phyloP scores from a whole-genome alignment of 2,113 vertebrate species.

The Trematocara zebra region DNA sequence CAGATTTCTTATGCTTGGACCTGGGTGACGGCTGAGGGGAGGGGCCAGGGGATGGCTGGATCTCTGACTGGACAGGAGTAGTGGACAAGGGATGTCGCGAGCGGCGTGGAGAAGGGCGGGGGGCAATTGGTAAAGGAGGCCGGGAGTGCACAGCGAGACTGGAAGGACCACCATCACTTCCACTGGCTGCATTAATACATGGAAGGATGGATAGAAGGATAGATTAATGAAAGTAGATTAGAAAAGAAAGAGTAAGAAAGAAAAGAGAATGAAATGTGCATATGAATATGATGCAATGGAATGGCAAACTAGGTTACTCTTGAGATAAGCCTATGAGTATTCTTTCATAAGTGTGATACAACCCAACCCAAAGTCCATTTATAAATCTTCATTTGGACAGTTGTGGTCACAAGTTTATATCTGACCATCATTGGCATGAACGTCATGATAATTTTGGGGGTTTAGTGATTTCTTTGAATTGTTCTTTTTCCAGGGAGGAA shows the following conservation, averaged over 20 bases:
- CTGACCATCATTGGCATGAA: neutral
- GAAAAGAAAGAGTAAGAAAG: neutral
- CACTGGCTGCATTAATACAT: slow-evolving; percentile 24
- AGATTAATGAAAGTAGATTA: neutral
- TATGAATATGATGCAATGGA: neutral
- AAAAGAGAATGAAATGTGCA: neutral
- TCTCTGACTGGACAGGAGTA: slow-evolving; percentile 23
- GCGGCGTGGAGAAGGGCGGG: slow-evolving; percentile 46
- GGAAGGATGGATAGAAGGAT: neutral
- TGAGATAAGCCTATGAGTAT: neutral
- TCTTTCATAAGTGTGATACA: neutral
- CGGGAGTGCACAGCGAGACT: slow-evolving; percentile 16
- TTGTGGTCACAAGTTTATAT: neutral
- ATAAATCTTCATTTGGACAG: neutral
- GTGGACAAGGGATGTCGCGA: slow-evolving; percentile 33
- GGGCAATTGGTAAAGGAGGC: slow-evolving; percentile 53
- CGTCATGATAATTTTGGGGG: neutral
- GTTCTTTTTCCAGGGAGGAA: neutral
- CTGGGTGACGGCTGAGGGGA: slow-evolving; percentile 60
- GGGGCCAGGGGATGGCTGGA: slow-evolving; percentile 22
- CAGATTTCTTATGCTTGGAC: slow-evolving; percentile 32
- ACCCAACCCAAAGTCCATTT: neutral
- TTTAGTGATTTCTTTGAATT: neutral
- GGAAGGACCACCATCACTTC: slow-evolving; percentile 11
- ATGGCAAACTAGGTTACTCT: neutral